Conservation (phyloP, 1,140 invertebrate species). For the Drosophila cardini region DNA sequence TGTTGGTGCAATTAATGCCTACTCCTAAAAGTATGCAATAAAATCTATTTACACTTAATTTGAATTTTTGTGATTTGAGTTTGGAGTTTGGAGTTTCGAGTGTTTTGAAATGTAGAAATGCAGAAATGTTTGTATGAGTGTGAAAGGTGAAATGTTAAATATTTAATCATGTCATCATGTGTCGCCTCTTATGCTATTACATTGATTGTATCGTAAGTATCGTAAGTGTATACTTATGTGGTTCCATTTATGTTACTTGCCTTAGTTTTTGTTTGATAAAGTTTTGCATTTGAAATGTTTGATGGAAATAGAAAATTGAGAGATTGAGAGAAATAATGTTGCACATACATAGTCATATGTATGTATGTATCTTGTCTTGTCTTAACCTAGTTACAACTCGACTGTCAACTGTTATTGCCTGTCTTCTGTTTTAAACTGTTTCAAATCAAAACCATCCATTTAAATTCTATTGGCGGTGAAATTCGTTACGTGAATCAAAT, state of each 20-base stretch:
- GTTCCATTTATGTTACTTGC: slow-evolving; percentile 59
- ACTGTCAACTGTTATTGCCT: slow-evolving; percentile 17
- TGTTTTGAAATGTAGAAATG: slow-evolving; percentile 56
- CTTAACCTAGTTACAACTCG: slow-evolving; percentile 47
- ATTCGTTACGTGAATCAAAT: slow-evolving; percentile 62
- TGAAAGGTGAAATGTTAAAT: too few species aligned
- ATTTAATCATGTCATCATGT: slow-evolving; percentile 23
- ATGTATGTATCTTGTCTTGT: not conserved
- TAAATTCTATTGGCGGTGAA: slow-evolving; percentile 76
- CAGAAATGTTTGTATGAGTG: slow-evolving; percentile 28
- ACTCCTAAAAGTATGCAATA: slow-evolving; percentile 73
- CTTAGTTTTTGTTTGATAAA: slow-evolving; percentile 43
- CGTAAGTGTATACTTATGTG: slow-evolving; percentile 58
- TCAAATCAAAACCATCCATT: slow-evolving; percentile 48
- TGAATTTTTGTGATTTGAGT: not conserved
- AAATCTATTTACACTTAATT: slow-evolving; percentile 78
- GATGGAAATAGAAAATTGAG: slow-evolving; percentile 36
- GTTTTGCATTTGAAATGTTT: slow-evolving; percentile 41
- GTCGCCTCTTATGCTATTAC: slow-evolving; percentile 73
- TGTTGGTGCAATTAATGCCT: slow-evolving; percentile 69
- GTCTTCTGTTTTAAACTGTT: not conserved
- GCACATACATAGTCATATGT: slow-evolving; percentile 10
- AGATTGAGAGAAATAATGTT: slow-evolving; percentile 20
- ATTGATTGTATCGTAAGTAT: slow-evolving; percentile 70
- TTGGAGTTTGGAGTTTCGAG: slow-evolving; percentile 24